These are phyloP conservation scores for Platanista minor DNA, from an alignment of 2,113 vertebrate species.

Conservation along the genomic window DNA sequence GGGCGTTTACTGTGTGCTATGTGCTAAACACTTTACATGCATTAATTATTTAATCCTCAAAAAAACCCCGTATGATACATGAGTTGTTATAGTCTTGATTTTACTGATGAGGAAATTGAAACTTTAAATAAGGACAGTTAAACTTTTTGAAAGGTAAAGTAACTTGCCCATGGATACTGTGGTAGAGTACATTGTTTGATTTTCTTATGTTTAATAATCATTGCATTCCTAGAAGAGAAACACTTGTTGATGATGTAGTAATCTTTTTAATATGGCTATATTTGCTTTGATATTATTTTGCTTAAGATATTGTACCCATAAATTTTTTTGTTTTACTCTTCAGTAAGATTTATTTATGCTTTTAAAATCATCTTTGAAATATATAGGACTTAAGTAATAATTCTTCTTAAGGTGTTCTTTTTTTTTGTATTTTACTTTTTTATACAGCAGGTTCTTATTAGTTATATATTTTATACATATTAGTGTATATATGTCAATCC, in stretches of 20 bases:
- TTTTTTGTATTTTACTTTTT: neutral
- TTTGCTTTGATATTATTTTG: conserved; percentile 5
- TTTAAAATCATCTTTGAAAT: conserved; percentile 28
- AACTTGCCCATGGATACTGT: neutral
- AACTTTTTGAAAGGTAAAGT: neutral
- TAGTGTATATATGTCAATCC: too few relatives aligned
- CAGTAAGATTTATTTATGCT: neutral
- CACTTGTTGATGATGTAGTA: neutral
- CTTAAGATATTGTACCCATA: neutral
- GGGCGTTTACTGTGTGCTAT: neutral
- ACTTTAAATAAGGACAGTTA: neutral
- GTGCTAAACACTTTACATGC: neutral
- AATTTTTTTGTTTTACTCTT: neutral
- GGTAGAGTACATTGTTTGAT: neutral
- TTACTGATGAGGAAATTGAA: neutral
- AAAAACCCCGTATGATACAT: neutral
- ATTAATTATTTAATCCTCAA: neutral
- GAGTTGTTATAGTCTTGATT: neutral
- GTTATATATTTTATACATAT: too few relatives aligned
- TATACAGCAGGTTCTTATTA: too few relatives aligned
- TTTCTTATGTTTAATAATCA: neutral
- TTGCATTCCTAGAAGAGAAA: neutral
- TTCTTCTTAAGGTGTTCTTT: conserved; percentile 25
- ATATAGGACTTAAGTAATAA: neutral
- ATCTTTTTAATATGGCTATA: neutral